phyloP scores from a whole-genome alignment of 2,888 invertebrate species.

The Panzeria rudis region DNA sequence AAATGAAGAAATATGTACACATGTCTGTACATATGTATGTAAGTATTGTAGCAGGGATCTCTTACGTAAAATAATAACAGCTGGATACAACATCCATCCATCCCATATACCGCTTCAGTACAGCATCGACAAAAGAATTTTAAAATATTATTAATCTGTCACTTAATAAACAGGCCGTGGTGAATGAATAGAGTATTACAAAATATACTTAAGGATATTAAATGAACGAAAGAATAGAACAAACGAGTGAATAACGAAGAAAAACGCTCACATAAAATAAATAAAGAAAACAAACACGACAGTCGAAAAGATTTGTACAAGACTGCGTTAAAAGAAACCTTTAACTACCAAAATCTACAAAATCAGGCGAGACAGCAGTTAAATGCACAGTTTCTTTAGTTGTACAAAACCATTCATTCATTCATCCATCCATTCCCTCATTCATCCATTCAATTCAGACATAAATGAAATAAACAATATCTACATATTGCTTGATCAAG shows the following conservation, averaged over 20 bases:
- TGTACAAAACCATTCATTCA: conserved; percentile 38
- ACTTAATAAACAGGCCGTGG: conserved; percentile 18
- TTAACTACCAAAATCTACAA: conserved; percentile 32
- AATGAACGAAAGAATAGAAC: neutral
- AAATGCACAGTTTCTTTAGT: conserved; percentile 64
- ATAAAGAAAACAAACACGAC: conserved; percentile 17
- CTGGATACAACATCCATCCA: neutral
- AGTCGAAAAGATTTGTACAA: conserved; percentile 35
- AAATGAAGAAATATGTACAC: neutral
- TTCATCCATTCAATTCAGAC: conserved; percentile 31
- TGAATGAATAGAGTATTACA: conserved; percentile 16
- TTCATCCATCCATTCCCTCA: neutral
- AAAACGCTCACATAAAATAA: conserved; percentile 22
- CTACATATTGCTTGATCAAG: conserved; percentile 18
- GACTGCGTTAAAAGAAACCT: conserved; percentile 40
- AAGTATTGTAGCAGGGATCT: neutral
- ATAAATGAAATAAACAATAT: conserved; percentile 40
- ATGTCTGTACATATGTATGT: neutral
- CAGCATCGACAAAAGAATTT: conserved; percentile 45
- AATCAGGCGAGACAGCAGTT: conserved; percentile 53
- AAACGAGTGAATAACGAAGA: conserved; percentile 23
- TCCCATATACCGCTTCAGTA: conserved; percentile 3
- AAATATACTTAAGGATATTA: conserved; percentile 30
- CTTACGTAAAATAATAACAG: conserved; percentile 32
- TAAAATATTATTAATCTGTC: conserved; percentile 28